phyloP scores from a whole-genome alignment of 2,113 vertebrate species.

The Chroicocephalus ridibundus region DNA sequence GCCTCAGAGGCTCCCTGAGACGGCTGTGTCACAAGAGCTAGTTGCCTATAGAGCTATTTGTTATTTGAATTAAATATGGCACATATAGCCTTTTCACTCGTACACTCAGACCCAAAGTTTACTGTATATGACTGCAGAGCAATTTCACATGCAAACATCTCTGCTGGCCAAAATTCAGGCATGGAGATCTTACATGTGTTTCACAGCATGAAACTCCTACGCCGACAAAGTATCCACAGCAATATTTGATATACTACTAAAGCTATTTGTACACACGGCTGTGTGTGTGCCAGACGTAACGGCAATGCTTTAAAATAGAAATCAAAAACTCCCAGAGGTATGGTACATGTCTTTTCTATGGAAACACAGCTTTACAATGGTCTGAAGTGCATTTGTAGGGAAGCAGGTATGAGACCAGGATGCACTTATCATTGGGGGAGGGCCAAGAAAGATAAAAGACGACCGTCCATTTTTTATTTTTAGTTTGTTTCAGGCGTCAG shows the following conservation, averaged over 20 bases:
- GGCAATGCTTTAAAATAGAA: background rate
- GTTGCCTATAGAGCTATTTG: background rate
- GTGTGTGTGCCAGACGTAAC: background rate
- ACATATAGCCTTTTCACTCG: background rate
- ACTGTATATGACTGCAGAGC: background rate
- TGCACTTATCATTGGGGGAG: fast-evolving
- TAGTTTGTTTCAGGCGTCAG: background rate
- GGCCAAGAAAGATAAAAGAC: background rate
- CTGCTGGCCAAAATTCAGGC: background rate
- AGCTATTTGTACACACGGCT: background rate
- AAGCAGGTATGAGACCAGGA: background rate
- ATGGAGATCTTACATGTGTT: background rate
- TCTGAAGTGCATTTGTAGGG: background rate
- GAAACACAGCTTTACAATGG: background rate
- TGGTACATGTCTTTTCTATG: background rate
- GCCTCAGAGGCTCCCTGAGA: background rate
- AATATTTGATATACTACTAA: background rate
- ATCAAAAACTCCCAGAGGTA: background rate
- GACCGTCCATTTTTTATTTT: background rate
- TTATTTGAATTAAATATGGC: background rate
- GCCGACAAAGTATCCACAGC: background rate
- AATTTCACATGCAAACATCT: background rate
- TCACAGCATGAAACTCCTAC: background rate
- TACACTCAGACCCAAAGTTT: background rate
- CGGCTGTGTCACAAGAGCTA: background rate